phyloP scores from a whole-genome alignment of 2,797 vertebrate genomes.

The Tokudaia muenninki region DNA sequence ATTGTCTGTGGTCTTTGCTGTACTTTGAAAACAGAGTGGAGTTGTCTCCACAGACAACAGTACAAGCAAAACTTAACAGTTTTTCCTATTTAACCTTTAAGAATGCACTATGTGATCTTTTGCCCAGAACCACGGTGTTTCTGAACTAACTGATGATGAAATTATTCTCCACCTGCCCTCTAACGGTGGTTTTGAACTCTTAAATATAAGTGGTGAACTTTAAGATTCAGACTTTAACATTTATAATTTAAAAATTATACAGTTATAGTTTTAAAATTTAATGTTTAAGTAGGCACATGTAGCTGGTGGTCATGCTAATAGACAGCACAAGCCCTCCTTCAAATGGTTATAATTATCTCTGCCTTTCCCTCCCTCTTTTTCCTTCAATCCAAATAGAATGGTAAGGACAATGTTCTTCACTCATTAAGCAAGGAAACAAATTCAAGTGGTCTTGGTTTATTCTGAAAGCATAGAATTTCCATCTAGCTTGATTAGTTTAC shows the following conservation, averaged over 20 bases:
- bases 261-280: background rate
- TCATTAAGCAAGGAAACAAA: conserved; percentile 38
- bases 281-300: background rate
- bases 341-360: background rate
- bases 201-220: background rate
- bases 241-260: conserved; percentile 14
- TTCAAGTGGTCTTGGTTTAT: conserved; percentile 14
- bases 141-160: conserved; percentile 32
- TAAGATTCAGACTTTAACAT: conserved; percentile 23
- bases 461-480: conserved; percentile 1
- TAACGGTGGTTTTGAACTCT: background rate
- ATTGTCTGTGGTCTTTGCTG: background rate
- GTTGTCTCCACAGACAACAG: background rate
- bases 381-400: background rate
- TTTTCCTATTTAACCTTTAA: background rate
- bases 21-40: background rate
- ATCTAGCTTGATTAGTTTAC: conserved; percentile 45
- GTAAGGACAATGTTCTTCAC: background rate
- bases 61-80: background rate
- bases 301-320: background rate
- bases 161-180: background rate
- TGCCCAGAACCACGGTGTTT: background rate
- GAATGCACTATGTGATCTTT: background rate
- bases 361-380: background rate
- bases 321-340: background rate